Percentiles rank a stretch among this genome's conserved stretches.
These are phyloP conservation scores for Achroia grisella DNA, from an alignment of 1,140 invertebrate genomes.

Conservation along the genomic window DNA sequence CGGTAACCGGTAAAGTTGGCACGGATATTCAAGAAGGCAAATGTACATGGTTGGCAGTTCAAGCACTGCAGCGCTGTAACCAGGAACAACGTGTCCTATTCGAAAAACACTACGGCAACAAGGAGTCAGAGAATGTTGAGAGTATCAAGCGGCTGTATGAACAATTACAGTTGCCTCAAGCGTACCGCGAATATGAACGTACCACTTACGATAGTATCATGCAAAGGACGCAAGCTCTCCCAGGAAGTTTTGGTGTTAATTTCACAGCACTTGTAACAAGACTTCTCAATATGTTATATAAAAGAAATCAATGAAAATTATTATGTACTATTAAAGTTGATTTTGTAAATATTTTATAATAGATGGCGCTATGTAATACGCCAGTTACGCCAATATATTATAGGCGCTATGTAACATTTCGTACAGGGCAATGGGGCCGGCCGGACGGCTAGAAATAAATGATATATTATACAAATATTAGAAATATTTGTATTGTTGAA, in stretches of 20 bases:
- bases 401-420: too few relatives aligned
- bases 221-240: constrained; percentile 15
- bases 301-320: constrained; percentile 33
- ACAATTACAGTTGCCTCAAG: constrained; percentile 78
- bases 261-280: constrained; percentile 33
- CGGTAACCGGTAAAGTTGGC: constrained; percentile 86
- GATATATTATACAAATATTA: too few relatives aligned
- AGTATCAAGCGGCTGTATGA: constrained; percentile 85
- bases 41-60: constrained; percentile 91
- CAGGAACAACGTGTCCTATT: constrained; percentile 79
- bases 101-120: constrained; percentile 81
- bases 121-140: constrained; percentile 79
- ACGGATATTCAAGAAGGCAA: constrained; percentile 94
- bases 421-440: too few relatives aligned
- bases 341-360: too few relatives aligned
- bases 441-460: too few relatives aligned
- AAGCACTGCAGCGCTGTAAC: constrained; percentile 82
- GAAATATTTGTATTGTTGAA: too few relatives aligned
- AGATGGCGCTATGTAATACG: too few relatives aligned
- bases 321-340: too few relatives aligned
- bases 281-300: constrained; percentile 39
- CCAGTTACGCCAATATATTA: too few relatives aligned
- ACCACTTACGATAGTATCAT: constrained; percentile 31
- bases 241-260: constrained; percentile 8
- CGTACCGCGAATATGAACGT: constrained; percentile 32